Conservation (phyloP, 2,113 vertebrate species). For the Crotalus viridis region DNA sequence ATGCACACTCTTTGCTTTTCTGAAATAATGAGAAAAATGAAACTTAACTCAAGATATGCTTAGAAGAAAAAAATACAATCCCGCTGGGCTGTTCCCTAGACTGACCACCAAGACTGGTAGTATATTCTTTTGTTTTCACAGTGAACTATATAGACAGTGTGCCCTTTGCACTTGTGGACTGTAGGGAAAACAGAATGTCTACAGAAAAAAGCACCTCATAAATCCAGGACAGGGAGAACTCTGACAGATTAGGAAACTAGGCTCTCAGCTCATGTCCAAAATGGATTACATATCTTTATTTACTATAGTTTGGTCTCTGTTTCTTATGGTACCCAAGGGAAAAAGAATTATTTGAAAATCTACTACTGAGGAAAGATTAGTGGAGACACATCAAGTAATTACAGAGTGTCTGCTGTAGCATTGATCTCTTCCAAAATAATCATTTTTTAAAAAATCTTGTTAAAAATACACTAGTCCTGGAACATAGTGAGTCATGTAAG, state of each 20-base stretch:
- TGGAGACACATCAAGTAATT: background rate
- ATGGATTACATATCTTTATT: slow-evolving; percentile 33
- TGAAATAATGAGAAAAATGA: background rate
- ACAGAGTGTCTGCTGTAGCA: background rate
- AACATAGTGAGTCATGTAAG: background rate
- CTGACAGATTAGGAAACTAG: slow-evolving; percentile 30
- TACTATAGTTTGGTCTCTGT: background rate
- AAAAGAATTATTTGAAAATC: slow-evolving; percentile 9
- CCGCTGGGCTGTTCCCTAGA: background rate
- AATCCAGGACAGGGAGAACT: slow-evolving; percentile 14
- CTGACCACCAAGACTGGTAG: background rate
- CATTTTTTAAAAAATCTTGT: background rate
- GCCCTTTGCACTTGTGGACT: slow-evolving; percentile 20
- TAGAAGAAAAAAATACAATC: background rate
- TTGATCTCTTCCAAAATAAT: background rate
- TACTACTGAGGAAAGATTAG: slow-evolving; percentile 1
- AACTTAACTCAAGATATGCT: background rate
- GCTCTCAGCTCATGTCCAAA: slow-evolving; percentile 23
- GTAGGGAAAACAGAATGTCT: slow-evolving; percentile 14
- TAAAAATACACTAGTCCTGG: background rate
- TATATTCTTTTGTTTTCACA: slow-evolving; percentile 18
- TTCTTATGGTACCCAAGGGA: slow-evolving; percentile 2
- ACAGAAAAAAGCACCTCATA: slow-evolving; percentile 34
- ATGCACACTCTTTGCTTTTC: background rate
- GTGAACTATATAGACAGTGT: background rate